Base-by-base conservation (phyloP, 1,140 invertebrate species). In the Probaryconus sp. region DNA sequence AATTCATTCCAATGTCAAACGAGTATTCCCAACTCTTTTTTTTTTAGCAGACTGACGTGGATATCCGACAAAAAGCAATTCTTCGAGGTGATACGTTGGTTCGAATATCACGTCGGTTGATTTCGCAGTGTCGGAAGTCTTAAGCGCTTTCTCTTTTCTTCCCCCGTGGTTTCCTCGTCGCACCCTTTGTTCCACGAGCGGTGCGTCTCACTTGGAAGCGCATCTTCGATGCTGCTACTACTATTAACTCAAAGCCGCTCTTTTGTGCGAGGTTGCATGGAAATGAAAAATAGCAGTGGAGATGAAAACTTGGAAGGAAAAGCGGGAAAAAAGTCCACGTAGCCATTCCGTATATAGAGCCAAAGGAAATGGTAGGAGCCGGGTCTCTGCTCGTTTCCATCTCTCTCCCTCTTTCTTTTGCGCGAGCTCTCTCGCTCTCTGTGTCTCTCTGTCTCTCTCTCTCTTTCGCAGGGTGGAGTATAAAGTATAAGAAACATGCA, bases 261-360 rank as follows among this genome's bases (percentile, higher is more conserved):
- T 47, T 64, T 65, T 65, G 50, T 55, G 50, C 61, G 38, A 14
- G 31, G 38, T 53, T 65, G 61, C 70, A 63, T 53, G 56, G 45
- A 77, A 74, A 78, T 69, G 72, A 77, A 69, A 81, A 79, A 79
- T 55, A 74, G 78, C 58, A 56, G 50, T 56, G 31, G 68, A 70
- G 72, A 81, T 79, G 76, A 72, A 75, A 83, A 82, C 78, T 77
- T 79, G 76, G 70, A 47, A 75, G 69, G 50, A 61, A 77, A 75
- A 58, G 51, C 47, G 42, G 26, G 31, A 17, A 50, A 63, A 48
- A 48, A 56, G 45, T 45, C 43, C 40, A 30, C 28, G 17, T n/a
- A 28, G 42, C 7, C 21, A 7, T 24, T 24, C 21, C n/a, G 21
- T 24, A 24, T 7, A 7, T 24, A 24, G 11, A 60, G 43, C 37